Conservation (phyloP, 2,888 invertebrate genomes). For the Dryobota labecula region DNA sequence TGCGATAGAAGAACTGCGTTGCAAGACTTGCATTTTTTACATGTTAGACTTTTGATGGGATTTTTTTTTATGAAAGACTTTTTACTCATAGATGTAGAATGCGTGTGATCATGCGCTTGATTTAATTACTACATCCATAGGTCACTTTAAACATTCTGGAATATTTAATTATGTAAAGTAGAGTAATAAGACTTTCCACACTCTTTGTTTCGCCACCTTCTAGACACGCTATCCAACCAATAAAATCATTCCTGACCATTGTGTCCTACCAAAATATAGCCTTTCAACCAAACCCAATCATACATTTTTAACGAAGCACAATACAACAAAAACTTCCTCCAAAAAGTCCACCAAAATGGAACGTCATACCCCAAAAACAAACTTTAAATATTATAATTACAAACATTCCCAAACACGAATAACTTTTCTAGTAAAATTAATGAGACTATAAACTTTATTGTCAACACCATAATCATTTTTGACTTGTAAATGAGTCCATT, state of each 20-base stretch:
- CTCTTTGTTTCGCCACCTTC: too few species aligned
- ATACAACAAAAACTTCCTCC: background rate
- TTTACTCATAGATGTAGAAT: background rate
- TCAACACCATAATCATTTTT: slow-evolving; percentile 66
- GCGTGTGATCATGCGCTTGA: background rate
- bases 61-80: background rate
- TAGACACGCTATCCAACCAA: background rate
- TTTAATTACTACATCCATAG: too few species aligned
- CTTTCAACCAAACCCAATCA: background rate
- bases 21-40: too few species aligned
- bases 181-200: background rate
- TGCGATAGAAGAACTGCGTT: too few species aligned
- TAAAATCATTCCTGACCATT: background rate
- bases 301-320: slow-evolving; percentile 3
- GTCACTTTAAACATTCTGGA: too few species aligned
- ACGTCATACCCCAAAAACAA: slow-evolving; percentile 36
- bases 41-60: too few species aligned
- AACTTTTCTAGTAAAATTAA: slow-evolving; percentile 63
- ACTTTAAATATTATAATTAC: slow-evolving; percentile 55
- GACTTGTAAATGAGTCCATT: slow-evolving; percentile 67
- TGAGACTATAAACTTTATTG: slow-evolving; percentile 65
- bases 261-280: background rate
- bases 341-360: slow-evolving; percentile 13
- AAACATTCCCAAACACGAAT: slow-evolving; percentile 57
- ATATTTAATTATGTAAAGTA: background rate